Evolutionary conservation across 2,888 invertebrate genomes (phyloP).

Genomic region (Blastobasis lacticolella): DNA sequence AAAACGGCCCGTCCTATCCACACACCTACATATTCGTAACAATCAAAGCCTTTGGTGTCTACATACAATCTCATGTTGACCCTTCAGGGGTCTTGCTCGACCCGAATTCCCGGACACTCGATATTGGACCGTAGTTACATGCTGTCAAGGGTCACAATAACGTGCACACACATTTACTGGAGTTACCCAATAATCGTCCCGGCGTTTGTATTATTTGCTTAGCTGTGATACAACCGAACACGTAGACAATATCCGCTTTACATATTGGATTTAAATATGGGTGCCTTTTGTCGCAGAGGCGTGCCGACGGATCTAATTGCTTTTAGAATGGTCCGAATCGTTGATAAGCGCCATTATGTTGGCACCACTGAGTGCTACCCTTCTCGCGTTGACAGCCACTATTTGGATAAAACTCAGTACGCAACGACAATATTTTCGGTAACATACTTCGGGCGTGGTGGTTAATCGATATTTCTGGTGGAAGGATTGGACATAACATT

Average conservation of each 20-base stretch:
- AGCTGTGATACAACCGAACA: slow-evolving; percentile 1
- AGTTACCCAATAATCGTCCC: slow-evolving; percentile 5
- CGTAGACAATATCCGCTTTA: slow-evolving; percentile 4
- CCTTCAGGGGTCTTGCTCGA: slow-evolving; percentile 6
- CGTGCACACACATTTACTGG: background rate
- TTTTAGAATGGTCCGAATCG: too few species aligned
- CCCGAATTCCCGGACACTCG: too few species aligned
- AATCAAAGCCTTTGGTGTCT: slow-evolving; percentile 21
- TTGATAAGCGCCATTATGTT: too few species aligned
- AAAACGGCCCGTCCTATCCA: too few species aligned
- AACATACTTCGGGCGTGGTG: too few species aligned
- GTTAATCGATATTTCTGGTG: too few species aligned
- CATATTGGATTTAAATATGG: slow-evolving; percentile 3
- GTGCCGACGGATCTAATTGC: too few species aligned
- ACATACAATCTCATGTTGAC: slow-evolving; percentile 22
- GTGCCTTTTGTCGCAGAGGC: background rate
- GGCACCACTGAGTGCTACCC: too few species aligned
- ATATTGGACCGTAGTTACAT: background rate
- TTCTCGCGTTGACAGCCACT: too few species aligned
- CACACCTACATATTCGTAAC: slow-evolving; percentile 9
- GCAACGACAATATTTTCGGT: too few species aligned
- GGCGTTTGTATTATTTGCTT: slow-evolving; percentile 4
- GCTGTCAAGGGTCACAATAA: slow-evolving; percentile 2
- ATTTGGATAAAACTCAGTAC: too few species aligned
- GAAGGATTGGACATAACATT: too few species aligned